Base-by-base conservation (phyloP, 1,140 invertebrate species). In the Nymphalis io region DNA sequence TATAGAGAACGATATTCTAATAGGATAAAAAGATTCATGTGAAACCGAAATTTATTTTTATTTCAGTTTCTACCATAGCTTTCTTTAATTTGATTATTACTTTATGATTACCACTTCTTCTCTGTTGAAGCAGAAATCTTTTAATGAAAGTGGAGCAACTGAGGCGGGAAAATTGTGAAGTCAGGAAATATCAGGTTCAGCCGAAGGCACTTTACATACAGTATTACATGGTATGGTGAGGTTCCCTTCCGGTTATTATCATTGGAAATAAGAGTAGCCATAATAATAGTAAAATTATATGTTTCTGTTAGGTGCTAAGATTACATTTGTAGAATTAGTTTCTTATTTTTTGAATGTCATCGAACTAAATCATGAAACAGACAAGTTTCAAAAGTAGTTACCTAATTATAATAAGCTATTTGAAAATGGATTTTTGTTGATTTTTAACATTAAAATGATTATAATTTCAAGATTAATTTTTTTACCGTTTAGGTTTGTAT, bases 181-280 rank as follows among this genome's bases (percentile, higher is more conserved):
- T 70, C 62, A 71, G 69, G 63, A 65, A 71, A 66, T 71, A 65
- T 71, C 38, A 71, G 39, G 57, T 64, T 55, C 27, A 18, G 60
- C 20, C 53, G 42, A 57, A 59, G 60, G 60, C 62, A 48, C 18
- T 51, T 63, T 63, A 53, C 61, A 40, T 62, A 62, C 58, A 40
- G 16, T 51, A 42, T 64, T 40, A 64, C 61, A 55, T 64, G 23
- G 48, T 64, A 53, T 64, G 23, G 15, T 64, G n/a, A 20, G 61
- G 27, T 64, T 57, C 21, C 51, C 62, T 64, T 64, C 62, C 62
- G 57, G 13, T 27, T 63, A 38, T 55, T 51, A 63, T 51, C 12
- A 55, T 55, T 64, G 46, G 23, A 55, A 55, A 40, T 40, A 38
- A 59, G 57, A 33, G 33, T 40, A 40, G 38, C 38, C 33, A 8